phyloP scores from a whole-genome alignment of 2,797 vertebrate species.

The Chelmon rostratus region DNA sequence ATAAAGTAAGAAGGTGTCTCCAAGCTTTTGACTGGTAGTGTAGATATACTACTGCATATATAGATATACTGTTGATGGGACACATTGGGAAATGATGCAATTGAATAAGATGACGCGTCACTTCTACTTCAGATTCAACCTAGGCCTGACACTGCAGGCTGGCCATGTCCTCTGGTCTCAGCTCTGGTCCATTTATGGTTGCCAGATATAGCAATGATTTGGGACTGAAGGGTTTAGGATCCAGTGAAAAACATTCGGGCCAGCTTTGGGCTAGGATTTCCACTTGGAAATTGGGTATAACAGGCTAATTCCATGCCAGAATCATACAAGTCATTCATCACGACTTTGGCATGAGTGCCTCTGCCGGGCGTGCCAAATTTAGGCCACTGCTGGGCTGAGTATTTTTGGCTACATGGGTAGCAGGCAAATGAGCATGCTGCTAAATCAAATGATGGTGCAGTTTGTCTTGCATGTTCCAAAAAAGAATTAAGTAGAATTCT shows the following conservation, averaged over 20 bases:
- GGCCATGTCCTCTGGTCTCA: background rate
- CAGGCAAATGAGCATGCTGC: slow-evolving; percentile 7
- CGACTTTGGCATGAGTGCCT: slow-evolving; percentile 22
- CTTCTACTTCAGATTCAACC: background rate
- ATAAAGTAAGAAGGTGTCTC: too few species aligned
- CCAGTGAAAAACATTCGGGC: background rate
- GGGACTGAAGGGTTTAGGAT: background rate
- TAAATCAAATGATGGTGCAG: background rate
- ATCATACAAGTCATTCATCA: slow-evolving; percentile 34
- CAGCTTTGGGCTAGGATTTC: background rate
- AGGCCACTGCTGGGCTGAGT: slow-evolving; percentile 14
- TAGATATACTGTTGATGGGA: too few species aligned
- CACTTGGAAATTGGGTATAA: background rate
- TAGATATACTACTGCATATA: too few species aligned
- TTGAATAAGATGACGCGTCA: background rate
- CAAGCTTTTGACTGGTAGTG: too few species aligned
- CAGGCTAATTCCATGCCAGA: background rate
- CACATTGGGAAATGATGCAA: background rate
- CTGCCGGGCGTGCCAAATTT: slow-evolving; percentile 2
- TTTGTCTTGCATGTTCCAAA: background rate
- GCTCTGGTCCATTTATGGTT: background rate
- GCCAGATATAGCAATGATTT: background rate
- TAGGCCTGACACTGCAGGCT: background rate
- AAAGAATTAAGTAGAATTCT: background rate
- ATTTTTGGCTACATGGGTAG: slow-evolving; percentile 25